Base-by-base conservation (phyloP, 1,140 invertebrate genomes). In the Teleopsis dalmanni region DNA sequence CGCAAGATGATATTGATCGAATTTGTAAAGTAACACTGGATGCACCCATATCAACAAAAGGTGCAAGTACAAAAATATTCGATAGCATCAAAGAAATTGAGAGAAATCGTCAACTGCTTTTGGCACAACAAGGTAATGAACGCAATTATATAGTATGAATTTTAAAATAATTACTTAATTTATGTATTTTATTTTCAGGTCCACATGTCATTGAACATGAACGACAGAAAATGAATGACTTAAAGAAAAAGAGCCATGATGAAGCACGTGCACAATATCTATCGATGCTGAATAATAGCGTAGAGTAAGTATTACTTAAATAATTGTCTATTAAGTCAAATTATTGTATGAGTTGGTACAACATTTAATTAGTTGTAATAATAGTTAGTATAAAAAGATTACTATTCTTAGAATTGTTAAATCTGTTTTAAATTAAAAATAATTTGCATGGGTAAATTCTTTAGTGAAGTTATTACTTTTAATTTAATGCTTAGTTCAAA, bases 181-280 rank as follows among this genome's bases (percentile, higher is more conserved):
- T 36, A 6, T 4, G 14, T 13, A 14, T 35, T 35, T 18, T 6
- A 7, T 14, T 46, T 46, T 46, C 13, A 91, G 88, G 88, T 46
- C 87, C 84, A 58, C 83, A 89, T 77, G 87, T 95, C 34, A 91
- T 95, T 59, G 89, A 92, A 61, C 85, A 93, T 62, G 90, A 94
- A 72, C 76, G 88, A 44, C 82, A 87, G 56, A 81, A 91, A 59
- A 87, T 95, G 25, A 81, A 84, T 46, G 89, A 91, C 60, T 70
- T 94, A 36, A 92, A 93, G 61, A 79, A 86, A 47, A 75, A 87
- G 47, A 88, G 87, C 0, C 89, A 92, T 60, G 85, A 91, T 62
- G 90, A 94, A 72, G 91, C 91, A 1, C 82, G 66, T 50, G 66
- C 60, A 9, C 66, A 70, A 49, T 70, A 70, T 49, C 46, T 70